A percentile compares a stretch with the other conserved stretches of the same genome.
phyloP scores from a whole-genome alignment of 2,888 invertebrate genomes.

The Lasioglossum calceatum region DNA sequence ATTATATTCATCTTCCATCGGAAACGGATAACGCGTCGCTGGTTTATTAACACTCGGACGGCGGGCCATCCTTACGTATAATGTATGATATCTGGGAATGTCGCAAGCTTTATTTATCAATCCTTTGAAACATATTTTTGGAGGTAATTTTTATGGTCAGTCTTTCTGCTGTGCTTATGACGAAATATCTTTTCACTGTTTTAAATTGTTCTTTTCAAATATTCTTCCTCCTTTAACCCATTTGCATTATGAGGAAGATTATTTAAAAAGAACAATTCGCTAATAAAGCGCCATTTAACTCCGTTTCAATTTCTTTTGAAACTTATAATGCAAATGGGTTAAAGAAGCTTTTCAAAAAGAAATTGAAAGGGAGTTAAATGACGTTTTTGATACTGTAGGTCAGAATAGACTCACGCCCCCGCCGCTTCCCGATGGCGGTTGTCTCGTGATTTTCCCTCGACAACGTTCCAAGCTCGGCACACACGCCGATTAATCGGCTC shows the following conservation, averaged over 20 bases:
- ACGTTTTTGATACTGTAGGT: too few species aligned
- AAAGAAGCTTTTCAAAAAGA: too few species aligned
- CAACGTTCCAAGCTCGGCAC: neutral
- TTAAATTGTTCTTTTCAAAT: too few species aligned
- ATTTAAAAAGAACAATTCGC: too few species aligned
- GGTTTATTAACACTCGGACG: neutral
- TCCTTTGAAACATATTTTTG: neutral
- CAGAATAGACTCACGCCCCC: neutral
- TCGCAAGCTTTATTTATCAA: neutral
- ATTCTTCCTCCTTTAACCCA: too few species aligned
- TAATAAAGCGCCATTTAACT: too few species aligned
- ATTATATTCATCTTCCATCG: neutral
- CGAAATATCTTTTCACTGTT: too few species aligned
- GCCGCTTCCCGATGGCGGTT: neutral
- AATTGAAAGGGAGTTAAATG: neutral
- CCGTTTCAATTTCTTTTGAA: too few species aligned
- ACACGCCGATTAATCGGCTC: conserved; percentile 16
- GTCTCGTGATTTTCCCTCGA: neutral
- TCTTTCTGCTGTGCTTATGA: neutral
- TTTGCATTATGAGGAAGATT: too few species aligned
- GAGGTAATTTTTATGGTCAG: neutral
- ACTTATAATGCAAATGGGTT: too few species aligned
- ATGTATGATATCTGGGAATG: too few species aligned
- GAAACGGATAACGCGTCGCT: neutral
- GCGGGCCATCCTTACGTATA: neutral